Evolutionary conservation across 2,888 invertebrate species (phyloP).

Genomic region (Macrostomum cliftonense): DNA sequence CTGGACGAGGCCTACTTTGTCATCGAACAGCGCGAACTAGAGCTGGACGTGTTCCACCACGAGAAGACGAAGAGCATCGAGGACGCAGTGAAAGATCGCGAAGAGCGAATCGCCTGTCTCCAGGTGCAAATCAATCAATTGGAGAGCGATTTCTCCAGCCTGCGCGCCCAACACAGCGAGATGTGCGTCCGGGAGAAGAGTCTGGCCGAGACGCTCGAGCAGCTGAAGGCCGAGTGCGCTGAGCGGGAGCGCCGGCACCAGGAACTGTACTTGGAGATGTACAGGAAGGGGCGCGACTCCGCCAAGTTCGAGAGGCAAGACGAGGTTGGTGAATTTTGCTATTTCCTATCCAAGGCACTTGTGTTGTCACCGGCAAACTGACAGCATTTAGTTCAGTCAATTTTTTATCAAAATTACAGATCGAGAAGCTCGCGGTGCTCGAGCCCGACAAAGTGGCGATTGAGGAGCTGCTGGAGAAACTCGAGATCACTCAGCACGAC

Average conservation of each 20-base stretch:
- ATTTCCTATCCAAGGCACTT: too few relatives aligned
- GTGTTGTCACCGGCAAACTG: too few relatives aligned
- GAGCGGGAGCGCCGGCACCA: slow-evolving; percentile 19
- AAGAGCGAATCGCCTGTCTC: not conserved
- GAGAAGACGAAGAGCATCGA: not conserved
- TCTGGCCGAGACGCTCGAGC: too few relatives aligned
- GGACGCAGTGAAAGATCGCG: not conserved
- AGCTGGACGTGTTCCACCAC: not conserved
- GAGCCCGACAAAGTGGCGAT: slow-evolving; percentile 18
- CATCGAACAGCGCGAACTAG: not conserved
- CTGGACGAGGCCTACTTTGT: not conserved
- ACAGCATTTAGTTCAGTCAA: not conserved
- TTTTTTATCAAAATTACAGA: slow-evolving; percentile 14
- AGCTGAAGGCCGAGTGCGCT: slow-evolving; percentile 13
- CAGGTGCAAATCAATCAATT: too few relatives aligned
- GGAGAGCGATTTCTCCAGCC: too few relatives aligned
- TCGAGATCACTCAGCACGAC: slow-evolving; percentile 24
- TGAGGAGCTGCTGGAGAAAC: slow-evolving; percentile 22
- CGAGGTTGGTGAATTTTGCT: too few relatives aligned
- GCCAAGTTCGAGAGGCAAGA: slow-evolving; percentile 27
- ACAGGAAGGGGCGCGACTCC: slow-evolving; percentile 24
- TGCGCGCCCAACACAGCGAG: too few relatives aligned
- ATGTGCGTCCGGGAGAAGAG: too few relatives aligned
- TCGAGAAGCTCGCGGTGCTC: slow-evolving; percentile 19
- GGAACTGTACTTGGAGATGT: slow-evolving; percentile 24